Percentiles rank a stretch among this genome's conserved stretches.
phyloP scores from a whole-genome alignment of 2,888 invertebrate species.

The Sarcophaga subvicina region DNA sequence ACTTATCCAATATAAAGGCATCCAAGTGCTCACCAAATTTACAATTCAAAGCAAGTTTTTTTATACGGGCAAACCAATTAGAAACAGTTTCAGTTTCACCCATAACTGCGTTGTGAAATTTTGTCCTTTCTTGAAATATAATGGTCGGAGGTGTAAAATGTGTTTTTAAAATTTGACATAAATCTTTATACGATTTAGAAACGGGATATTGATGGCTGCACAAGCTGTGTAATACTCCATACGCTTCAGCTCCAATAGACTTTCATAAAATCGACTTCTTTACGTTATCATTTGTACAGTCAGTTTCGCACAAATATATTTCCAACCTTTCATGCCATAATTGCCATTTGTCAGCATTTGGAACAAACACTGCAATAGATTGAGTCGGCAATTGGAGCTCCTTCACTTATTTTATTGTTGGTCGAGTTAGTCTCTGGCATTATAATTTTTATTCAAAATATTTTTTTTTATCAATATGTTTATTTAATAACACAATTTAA shows the following conservation, averaged over 20 bases:
- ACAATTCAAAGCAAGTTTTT: no score
- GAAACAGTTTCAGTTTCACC: slow-evolving; percentile 5
- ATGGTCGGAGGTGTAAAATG: no score
- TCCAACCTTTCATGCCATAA: no score
- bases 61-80: slow-evolving; percentile 54
- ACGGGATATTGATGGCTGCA: slow-evolving; percentile 25
- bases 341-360: no score
- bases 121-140: not conserved
- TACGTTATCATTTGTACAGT: not conserved
- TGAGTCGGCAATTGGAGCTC: no score
- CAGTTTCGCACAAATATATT: not conserved
- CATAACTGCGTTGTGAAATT: slow-evolving; percentile 38
- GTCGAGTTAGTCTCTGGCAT: no score
- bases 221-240: slow-evolving; percentile 14
- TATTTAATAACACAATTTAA: not conserved
- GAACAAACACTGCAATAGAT: no score
- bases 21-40: no score
- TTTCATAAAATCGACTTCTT: slow-evolving; percentile 50
- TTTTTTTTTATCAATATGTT: no score
- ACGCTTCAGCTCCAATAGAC: not conserved
- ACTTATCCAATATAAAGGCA: no score
- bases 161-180: slow-evolving; percentile 2
- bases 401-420: no score
- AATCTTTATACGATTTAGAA: not conserved
- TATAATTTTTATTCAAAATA: no score